These are phyloP conservation scores for Xestia sexstrigata DNA, from an alignment of 2,888 invertebrate genomes.

Conservation along the genomic window DNA sequence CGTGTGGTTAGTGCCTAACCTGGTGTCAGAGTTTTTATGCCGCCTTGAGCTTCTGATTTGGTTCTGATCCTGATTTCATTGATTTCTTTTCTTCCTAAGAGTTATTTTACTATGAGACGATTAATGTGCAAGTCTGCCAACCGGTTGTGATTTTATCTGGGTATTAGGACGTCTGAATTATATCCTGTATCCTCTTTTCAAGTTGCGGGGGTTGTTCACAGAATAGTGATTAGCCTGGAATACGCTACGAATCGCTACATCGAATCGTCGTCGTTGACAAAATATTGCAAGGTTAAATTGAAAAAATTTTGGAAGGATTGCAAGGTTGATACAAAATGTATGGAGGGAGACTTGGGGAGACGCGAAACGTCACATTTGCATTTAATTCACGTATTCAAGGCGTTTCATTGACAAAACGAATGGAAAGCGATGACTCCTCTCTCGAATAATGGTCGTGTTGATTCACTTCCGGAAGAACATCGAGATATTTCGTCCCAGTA, in stretches of 20 bases:
- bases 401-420: conserved; percentile 34
- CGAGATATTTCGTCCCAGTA: background rate
- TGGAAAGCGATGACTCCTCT: conserved; percentile 30
- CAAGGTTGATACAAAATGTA: conserved; percentile 12
- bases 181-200: background rate
- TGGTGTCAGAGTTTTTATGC: background rate
- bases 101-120: background rate
- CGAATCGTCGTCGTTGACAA: background rate
- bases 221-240: conserved; percentile 1
- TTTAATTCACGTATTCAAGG: conserved; percentile 35
- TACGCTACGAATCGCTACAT: background rate
- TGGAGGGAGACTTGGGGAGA: background rate
- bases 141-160: background rate
- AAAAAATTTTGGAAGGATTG: conserved; percentile 1
- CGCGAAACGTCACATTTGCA: conserved; percentile 19
- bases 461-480: conserved; percentile 8
- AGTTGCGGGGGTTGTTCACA: background rate
- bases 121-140: background rate
- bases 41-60: background rate
- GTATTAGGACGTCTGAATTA: background rate
- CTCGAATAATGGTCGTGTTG: background rate
- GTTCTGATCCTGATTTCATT: background rate
- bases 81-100: background rate
- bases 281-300: background rate
- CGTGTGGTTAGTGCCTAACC: background rate